A percentile compares a stretch with the other conserved stretches of the same genome.
Conservation (phyloP, 1,140 invertebrate genomes). For the Leptinotarsa texana region DNA sequence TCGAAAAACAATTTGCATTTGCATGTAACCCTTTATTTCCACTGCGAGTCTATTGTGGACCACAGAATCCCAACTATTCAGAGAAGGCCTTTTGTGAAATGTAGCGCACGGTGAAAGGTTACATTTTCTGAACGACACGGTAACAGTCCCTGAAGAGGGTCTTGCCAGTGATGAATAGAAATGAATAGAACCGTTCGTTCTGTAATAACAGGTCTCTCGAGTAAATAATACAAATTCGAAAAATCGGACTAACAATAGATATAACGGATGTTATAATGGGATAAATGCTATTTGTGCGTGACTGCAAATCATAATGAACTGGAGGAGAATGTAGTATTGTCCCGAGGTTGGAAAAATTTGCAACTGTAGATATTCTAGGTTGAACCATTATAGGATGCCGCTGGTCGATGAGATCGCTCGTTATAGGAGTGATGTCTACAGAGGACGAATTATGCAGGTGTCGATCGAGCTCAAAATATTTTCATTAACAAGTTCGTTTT, state of each 20-base stretch:
- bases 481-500: too few relatives aligned
- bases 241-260: neutral
- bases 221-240: slow-evolving; percentile 1
- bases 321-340: neutral
- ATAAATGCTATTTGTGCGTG: neutral
- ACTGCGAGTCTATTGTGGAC: neutral
- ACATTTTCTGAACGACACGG: neutral
- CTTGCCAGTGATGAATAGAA: neutral
- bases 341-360: neutral
- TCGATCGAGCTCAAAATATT: too few relatives aligned
- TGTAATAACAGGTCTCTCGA: slow-evolving; percentile 3
- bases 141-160: neutral
- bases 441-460: too few relatives aligned
- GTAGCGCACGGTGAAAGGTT: neutral
- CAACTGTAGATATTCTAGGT: neutral
- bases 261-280: slow-evolving; percentile 2
- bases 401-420: too few relatives aligned
- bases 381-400: too few relatives aligned
- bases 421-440: too few relatives aligned
- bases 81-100: neutral
- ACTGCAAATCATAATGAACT: neutral
- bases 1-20: too few relatives aligned
- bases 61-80: neutral
- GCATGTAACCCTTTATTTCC: neutral
- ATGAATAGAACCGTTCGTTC: slow-evolving; percentile 2